phyloP scores from a whole-genome alignment of 2,113 vertebrate genomes.

The Bos indicus region DNA sequence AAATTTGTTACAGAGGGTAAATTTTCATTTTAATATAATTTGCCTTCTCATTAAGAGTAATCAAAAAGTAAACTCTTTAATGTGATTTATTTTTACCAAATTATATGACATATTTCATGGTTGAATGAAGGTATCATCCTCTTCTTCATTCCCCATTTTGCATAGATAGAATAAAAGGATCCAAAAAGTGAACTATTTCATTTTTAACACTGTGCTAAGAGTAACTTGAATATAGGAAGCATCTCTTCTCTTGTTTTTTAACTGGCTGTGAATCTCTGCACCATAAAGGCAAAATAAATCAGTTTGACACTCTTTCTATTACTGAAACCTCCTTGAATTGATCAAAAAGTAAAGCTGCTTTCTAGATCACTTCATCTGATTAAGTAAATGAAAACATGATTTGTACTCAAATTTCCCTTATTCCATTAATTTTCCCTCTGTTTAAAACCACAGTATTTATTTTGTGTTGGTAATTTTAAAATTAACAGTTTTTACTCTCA shows the following conservation, averaged over 20 bases:
- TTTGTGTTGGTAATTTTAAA: neutral
- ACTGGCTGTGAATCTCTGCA: neutral
- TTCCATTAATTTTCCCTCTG: neutral
- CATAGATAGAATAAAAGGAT: constrained; percentile 45
- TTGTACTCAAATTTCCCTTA: neutral
- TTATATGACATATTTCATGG: constrained; percentile 17
- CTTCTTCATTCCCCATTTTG: neutral
- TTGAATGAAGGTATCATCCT: constrained; percentile 45
- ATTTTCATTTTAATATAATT: constrained; percentile 23
- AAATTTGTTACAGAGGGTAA: neutral
- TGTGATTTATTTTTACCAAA: neutral
- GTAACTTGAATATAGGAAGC: constrained; percentile 28
- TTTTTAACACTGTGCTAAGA: constrained; percentile 59
- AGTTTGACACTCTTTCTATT: constrained; percentile 29
- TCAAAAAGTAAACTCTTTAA: neutral
- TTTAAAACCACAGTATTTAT: neutral
- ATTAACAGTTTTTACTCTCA: neutral
- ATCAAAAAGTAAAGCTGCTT: neutral
- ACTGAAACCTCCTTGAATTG: neutral
- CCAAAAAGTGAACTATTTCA: constrained; percentile 44
- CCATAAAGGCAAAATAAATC: constrained; percentile 37
- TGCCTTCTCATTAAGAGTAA: constrained; percentile 9
- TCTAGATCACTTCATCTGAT: neutral
- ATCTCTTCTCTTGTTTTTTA: neutral
- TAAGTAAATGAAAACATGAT: neutral